These are phyloP conservation scores for Prochilodus magdalenae DNA, from an alignment of 2,113 vertebrate species.

Conservation along the genomic window DNA sequence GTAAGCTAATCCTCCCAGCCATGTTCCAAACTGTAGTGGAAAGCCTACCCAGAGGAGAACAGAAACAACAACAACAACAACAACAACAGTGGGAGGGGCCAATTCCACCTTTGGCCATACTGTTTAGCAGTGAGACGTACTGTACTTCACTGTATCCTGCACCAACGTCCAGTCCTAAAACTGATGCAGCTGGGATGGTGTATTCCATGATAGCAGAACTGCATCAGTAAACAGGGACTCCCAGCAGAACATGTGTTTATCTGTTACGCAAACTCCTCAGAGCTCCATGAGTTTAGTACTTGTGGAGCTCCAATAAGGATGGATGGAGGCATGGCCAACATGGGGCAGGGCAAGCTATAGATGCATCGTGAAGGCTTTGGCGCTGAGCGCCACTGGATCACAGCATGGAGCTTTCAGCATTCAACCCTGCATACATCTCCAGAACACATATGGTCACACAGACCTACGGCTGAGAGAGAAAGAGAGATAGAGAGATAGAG, in stretches of 20 bases:
- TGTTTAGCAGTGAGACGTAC: too few species aligned
- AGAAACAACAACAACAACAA: too few species aligned
- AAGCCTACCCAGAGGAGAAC: too few species aligned
- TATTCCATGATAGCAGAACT: not conserved
- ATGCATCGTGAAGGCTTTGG: not conserved
- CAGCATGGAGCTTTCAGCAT: not conserved
- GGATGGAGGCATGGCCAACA: not conserved
- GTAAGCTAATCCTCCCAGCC: too few species aligned
- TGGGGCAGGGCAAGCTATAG: not conserved
- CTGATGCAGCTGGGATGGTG: not conserved
- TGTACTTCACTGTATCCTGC: too few species aligned
- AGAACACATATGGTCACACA: not conserved
- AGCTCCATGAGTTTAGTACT: not conserved
- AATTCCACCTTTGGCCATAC: too few species aligned
- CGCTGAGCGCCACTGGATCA: not conserved
- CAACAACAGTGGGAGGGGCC: too few species aligned
- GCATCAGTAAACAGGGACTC: not conserved
- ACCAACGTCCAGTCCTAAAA: too few species aligned
- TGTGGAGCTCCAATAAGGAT: not conserved
- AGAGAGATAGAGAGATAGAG: not conserved
- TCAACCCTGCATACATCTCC: not conserved
- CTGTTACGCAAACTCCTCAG: not conserved
- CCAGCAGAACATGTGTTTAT: not conserved
- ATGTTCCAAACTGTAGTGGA: too few species aligned
- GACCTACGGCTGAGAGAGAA: not conserved